phyloP scores from a whole-genome alignment of 2,797 vertebrate species.

The Petrocephalus schoutedeni region DNA sequence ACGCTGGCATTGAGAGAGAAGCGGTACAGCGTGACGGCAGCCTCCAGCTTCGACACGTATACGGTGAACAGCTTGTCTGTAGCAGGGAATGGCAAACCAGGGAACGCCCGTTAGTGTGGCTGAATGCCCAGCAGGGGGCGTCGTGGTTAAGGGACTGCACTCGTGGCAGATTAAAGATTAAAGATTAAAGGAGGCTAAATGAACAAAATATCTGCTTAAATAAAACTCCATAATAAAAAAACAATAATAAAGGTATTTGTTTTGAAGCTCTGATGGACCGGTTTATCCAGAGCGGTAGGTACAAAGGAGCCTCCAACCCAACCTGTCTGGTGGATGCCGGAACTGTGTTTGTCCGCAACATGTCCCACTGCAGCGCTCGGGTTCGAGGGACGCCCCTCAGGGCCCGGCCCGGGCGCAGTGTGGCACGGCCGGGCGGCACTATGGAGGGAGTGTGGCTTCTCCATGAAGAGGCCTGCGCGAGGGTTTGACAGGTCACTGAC shows the following conservation, averaged over 20 bases:
- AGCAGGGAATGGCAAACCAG: background rate
- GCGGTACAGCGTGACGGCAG: slow-evolving; percentile 73
- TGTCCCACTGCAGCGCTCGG: slow-evolving; percentile 5
- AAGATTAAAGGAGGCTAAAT: background rate
- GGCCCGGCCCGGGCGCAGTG: slow-evolving; percentile 68
- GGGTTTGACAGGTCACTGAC: background rate
- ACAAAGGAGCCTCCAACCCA: background rate
- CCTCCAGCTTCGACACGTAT: slow-evolving; percentile 78
- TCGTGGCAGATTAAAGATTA: background rate
- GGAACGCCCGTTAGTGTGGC: background rate
- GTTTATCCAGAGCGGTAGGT: background rate
- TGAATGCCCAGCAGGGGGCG: background rate
- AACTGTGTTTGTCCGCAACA: slow-evolving; percentile 28
- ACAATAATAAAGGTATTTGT: background rate
- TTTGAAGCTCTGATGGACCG: background rate
- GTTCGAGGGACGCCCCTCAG: slow-evolving; percentile 41
- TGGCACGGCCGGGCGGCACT: slow-evolving; percentile 64
- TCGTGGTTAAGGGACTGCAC: background rate
- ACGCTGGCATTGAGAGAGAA: slow-evolving; percentile 81
- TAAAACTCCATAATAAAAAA: background rate
- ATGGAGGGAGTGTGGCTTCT: slow-evolving; percentile 83
- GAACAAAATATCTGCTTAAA: background rate
- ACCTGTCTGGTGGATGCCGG: slow-evolving; percentile 49
- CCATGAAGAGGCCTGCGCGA: slow-evolving; percentile 88
- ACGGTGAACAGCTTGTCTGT: slow-evolving; percentile 78